These are phyloP conservation scores for Magallana gigas DNA, from an alignment of 1,140 invertebrate species.

Conservation along the genomic window DNA sequence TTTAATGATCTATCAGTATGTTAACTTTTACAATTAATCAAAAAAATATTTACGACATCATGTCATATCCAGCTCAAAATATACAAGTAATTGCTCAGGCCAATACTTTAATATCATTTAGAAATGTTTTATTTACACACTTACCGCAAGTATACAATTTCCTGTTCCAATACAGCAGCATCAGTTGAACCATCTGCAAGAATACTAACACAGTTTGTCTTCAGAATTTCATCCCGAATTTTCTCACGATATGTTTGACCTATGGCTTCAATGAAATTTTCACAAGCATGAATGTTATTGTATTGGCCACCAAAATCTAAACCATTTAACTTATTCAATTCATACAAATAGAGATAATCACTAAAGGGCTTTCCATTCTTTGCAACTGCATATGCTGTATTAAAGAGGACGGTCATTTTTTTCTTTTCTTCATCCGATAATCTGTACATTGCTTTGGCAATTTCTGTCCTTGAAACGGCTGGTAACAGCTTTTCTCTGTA, in stretches of 20 bases:
- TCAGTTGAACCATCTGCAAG: conserved; percentile 22
- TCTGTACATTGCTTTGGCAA: conserved; percentile 11
- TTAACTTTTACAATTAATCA: too few species aligned
- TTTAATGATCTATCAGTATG: too few species aligned
- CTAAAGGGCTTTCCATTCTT: conserved; percentile 26
- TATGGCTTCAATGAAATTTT: too few species aligned
- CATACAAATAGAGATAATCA: conserved; percentile 23
- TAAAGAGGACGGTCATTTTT: conserved; percentile 39
- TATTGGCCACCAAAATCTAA: too few species aligned
- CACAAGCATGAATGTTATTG: too few species aligned
- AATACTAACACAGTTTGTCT: not conserved
- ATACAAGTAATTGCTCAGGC: too few species aligned
- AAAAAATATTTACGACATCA: too few species aligned
- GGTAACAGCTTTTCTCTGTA: not conserved
- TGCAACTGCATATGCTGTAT: conserved; percentile 36
- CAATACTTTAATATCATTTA: too few species aligned
- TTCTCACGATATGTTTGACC: too few species aligned
- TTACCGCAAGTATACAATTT: conserved; percentile 27
- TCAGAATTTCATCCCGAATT: not conserved
- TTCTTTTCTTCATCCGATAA: conserved; percentile 34
- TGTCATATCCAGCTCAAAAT: too few species aligned
- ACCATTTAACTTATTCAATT: conserved; percentile 3
- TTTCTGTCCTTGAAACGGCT: not conserved
- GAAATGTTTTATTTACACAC: too few species aligned
- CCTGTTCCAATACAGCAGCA: not conserved